Conservation (phyloP, 1,140 invertebrate species). For the Megalopta genalis region DNA sequence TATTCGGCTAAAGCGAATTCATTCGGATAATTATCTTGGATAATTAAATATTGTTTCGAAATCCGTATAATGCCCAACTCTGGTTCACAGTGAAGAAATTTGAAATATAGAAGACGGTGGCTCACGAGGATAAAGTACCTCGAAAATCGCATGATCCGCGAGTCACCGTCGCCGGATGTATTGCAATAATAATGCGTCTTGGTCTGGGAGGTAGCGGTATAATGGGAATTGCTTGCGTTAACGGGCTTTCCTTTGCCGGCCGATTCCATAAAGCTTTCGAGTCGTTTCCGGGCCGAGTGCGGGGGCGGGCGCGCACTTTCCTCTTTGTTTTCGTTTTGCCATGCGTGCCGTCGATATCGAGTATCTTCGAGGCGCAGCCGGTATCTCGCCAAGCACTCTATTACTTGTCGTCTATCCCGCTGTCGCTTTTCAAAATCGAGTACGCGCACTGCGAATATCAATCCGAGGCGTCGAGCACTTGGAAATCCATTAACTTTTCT, state of each 20-base stretch:
- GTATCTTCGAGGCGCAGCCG: constrained; percentile 20
- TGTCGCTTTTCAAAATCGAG: neutral
- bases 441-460: neutral
- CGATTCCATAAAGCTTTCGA: constrained; percentile 35
- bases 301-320: constrained; percentile 4
- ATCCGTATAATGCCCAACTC: too few relatives aligned
- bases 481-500: too few relatives aligned
- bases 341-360: constrained; percentile 33
- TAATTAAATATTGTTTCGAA: too few relatives aligned
- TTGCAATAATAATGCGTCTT: constrained; percentile 6
- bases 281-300: constrained; percentile 17
- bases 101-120: too few relatives aligned
- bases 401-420: neutral
- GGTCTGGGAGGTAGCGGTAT: neutral
- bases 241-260: neutral
- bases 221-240: constrained; percentile 22
- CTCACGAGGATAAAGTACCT: too few relatives aligned
- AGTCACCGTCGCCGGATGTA: neutral
- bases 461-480: too few relatives aligned
- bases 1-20: too few relatives aligned
- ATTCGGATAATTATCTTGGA: too few relatives aligned
- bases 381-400: constrained; percentile 2
- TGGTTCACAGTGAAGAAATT: too few relatives aligned
- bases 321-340: constrained; percentile 34
- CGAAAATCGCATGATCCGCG: too few relatives aligned